These are phyloP conservation scores for Atlantisia rogersi DNA, from an alignment of 2,113 vertebrate species.

Conservation along the genomic window DNA sequence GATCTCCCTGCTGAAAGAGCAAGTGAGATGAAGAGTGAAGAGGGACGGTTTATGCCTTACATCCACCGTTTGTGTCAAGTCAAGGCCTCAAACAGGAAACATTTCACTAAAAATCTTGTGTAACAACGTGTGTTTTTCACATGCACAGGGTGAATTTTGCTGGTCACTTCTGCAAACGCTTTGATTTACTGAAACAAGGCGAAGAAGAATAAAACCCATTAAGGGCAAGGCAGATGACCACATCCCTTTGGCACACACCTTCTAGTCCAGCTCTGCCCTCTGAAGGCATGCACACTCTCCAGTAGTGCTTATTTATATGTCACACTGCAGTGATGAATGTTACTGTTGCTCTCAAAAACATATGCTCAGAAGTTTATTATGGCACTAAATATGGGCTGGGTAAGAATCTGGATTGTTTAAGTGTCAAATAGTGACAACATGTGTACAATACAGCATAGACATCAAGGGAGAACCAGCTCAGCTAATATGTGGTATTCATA, in stretches of 20 bases:
- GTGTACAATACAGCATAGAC: conserved; percentile 76
- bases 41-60: background rate
- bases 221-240: background rate
- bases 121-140: background rate
- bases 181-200: background rate
- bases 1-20: background rate
- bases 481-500: conserved; percentile 49
- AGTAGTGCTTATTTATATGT: conserved; percentile 45
- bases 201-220: background rate
- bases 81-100: conserved; percentile 6
- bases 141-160: background rate
- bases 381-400: conserved; percentile 72
- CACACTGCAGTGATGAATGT: conserved; percentile 60
- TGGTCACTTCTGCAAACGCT: background rate
- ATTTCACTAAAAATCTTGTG: background rate
- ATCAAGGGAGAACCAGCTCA: conserved; percentile 63
- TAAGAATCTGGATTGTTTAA: conserved; percentile 79
- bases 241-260: conserved; percentile 37
- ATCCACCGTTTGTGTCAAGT: background rate
- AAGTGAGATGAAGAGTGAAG: background rate
- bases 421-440: conserved; percentile 77
- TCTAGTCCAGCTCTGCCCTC: conserved; percentile 37
- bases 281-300: conserved; percentile 3
- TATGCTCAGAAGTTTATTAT: conserved; percentile 74
- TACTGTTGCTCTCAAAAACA: conserved; percentile 51